A percentile compares a stretch with the other conserved stretches of the same genome.
Evolutionary conservation across 1,140 invertebrate genomes (phyloP).

Genomic region (Akabosia matsudoensis): DNA sequence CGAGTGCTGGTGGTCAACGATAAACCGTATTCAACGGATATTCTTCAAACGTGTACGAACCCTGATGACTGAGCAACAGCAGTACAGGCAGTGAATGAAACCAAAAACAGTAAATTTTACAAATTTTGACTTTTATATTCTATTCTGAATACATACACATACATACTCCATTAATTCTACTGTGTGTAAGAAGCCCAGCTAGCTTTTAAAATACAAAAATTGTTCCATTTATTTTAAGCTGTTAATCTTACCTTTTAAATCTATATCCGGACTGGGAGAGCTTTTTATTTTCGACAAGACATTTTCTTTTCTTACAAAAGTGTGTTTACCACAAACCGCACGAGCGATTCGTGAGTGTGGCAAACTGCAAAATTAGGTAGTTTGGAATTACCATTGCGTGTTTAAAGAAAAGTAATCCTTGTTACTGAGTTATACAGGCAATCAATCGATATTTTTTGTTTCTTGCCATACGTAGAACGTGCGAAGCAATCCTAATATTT

Average conservation of each 20-base stretch:
- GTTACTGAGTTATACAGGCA: background rate
- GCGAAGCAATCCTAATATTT: background rate
- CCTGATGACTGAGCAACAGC: conserved; percentile 8
- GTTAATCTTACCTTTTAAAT: no score
- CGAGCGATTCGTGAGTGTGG: no score
- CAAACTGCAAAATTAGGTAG: no score
- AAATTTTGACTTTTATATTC: conserved; percentile 21
- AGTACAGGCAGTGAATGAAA: conserved; percentile 20
- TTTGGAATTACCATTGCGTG: no score
- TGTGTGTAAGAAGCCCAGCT: background rate
- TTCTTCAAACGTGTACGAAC: no score
- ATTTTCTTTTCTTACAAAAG: no score
- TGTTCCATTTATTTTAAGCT: background rate
- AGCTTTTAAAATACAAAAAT: background rate
- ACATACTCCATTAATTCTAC: background rate
- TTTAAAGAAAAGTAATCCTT: no score
- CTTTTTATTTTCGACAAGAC: no score
- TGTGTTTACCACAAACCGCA: no score
- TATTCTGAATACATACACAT: conserved; percentile 8
- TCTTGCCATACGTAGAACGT: background rate
- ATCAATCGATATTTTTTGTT: background rate
- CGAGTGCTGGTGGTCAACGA: conserved; percentile 11
- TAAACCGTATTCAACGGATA: background rate
- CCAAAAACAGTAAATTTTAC: conserved; percentile 25
- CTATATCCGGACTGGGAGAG: no score